Conservation (phyloP, 2,888 invertebrate species). For the Tetanocera ferruginea region DNA sequence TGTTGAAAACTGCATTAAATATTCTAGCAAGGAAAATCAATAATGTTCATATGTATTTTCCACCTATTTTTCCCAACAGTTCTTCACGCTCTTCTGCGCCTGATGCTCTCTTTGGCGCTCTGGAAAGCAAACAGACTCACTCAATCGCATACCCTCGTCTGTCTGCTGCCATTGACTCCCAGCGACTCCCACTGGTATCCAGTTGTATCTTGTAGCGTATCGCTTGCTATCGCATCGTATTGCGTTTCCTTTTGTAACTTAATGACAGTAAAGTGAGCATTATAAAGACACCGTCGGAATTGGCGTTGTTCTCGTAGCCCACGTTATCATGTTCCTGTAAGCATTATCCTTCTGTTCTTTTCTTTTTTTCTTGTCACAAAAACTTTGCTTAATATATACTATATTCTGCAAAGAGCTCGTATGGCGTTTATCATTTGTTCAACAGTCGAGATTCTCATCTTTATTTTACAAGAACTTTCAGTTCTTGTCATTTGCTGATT, state of each 20-base stretch:
- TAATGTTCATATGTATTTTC: slow-evolving; percentile 13
- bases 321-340: neutral
- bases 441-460: too few relatives aligned
- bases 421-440: too few relatives aligned
- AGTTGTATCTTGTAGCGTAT: neutral
- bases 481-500: neutral
- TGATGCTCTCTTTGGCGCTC: neutral
- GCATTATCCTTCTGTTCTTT: neutral
- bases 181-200: neutral
- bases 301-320: neutral
- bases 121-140: neutral
- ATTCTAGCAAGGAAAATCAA: slow-evolving; percentile 29
- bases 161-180: too few relatives aligned
- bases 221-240: slow-evolving; percentile 10
- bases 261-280: slow-evolving; percentile 1
- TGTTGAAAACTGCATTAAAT: slow-evolving; percentile 9
- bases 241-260: slow-evolving; percentile 11
- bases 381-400: neutral
- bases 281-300: neutral
- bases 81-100: neutral
- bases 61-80: neutral
- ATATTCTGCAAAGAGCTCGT: too few relatives aligned
- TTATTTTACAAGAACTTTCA: too few relatives aligned
- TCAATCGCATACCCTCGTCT: neutral
- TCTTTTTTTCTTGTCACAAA: neutral